These are phyloP conservation scores for Apodemus speciosus DNA, from an alignment of 2,113 vertebrate species.

Conservation along the genomic window DNA sequence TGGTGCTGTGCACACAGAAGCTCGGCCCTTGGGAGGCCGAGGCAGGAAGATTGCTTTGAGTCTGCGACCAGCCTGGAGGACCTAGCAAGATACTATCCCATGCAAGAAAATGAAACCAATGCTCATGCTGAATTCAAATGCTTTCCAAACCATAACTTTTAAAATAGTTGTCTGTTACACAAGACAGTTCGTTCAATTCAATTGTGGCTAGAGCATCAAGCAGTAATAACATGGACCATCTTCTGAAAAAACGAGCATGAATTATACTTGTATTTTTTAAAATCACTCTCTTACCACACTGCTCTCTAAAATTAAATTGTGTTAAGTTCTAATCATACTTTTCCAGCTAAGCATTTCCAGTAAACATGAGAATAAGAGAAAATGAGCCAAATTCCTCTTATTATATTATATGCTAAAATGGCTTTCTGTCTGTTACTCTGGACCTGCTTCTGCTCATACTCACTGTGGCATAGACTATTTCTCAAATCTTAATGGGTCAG, in stretches of 20 bases:
- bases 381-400: slow-evolving; percentile 35
- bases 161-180: slow-evolving; percentile 45
- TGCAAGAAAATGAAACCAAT: not conserved
- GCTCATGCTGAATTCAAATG: slow-evolving; percentile 24
- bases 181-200: slow-evolving; percentile 27
- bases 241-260: slow-evolving; percentile 50
- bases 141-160: slow-evolving; percentile 42
- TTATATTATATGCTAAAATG: slow-evolving; percentile 20
- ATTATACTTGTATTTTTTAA: slow-evolving; percentile 48
- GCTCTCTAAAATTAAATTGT: slow-evolving; percentile 57
- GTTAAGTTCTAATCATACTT: slow-evolving; percentile 39
- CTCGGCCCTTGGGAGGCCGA: not conserved
- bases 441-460: slow-evolving; percentile 14
- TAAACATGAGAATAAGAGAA: slow-evolving; percentile 25
- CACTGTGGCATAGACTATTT: not conserved
- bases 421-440: slow-evolving; percentile 50
- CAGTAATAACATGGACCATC: slow-evolving; percentile 7
- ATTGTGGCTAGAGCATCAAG: slow-evolving; percentile 33
- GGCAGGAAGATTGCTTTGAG: not conserved
- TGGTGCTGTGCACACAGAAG: not conserved
- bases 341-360: slow-evolving; percentile 35
- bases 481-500: slow-evolving; percentile 3
- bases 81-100: not conserved
- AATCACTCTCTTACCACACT: not conserved
- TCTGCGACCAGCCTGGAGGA: not conserved